Evolutionary conservation across 2,113 vertebrate genomes (phyloP).

Genomic region (Crotalus helleri): DNA sequence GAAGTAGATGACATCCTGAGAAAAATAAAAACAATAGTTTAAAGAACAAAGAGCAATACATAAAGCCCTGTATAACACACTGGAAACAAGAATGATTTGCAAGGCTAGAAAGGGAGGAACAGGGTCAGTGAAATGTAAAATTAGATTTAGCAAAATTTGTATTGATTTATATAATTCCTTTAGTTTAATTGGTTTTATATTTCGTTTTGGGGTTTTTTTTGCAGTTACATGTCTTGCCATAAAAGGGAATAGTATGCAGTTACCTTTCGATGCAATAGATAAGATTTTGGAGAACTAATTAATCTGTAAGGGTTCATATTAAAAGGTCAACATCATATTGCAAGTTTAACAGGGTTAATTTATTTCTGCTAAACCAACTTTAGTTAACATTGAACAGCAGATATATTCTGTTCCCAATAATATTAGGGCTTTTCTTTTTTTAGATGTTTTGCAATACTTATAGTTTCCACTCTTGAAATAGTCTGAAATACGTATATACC

Average conservation of each 20-base stretch:
- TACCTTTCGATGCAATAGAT: background rate
- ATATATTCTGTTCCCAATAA: background rate
- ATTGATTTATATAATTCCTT: background rate
- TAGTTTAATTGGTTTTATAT: background rate
- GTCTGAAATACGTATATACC: too few species aligned
- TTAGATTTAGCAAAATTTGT: background rate
- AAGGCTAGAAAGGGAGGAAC: background rate
- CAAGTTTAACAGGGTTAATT: constrained; percentile 7
- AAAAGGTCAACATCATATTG: constrained; percentile 19
- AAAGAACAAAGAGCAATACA: background rate
- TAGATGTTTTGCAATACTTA: background rate
- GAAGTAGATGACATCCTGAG: background rate
- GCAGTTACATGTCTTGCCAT: background rate
- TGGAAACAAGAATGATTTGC: background rate
- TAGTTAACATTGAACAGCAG: background rate
- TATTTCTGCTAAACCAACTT: background rate
- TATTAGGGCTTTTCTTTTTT: background rate
- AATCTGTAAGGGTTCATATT: background rate
- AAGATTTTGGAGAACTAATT: background rate
- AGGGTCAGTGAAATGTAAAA: background rate
- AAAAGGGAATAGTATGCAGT: background rate
- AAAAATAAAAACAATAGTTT: background rate
- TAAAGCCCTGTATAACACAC: background rate
- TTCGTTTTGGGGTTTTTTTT: background rate
- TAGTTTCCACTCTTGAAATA: background rate